Percentiles rank a stretch among this genome's conserved stretches.
Conservation (phyloP, 2,113 vertebrate genomes). For the Myotis davidii region DNA sequence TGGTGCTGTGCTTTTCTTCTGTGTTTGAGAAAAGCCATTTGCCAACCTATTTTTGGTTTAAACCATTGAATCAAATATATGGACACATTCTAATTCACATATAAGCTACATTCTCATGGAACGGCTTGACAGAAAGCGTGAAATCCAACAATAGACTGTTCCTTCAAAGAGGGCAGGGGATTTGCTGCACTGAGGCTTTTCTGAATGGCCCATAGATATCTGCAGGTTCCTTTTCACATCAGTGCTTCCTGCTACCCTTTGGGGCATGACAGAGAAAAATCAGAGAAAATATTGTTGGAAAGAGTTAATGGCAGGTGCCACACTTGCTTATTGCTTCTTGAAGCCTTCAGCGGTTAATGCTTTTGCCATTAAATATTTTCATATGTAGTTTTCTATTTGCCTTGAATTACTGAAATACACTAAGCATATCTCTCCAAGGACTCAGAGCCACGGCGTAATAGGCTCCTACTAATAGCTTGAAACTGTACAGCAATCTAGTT, state of each 20-base stretch:
- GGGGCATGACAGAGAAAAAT: neutral
- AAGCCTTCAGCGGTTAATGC: conserved; percentile 79
- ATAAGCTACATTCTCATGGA: neutral
- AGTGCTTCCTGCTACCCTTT: neutral
- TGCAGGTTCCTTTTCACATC: neutral
- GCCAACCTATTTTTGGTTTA: conserved; percentile 46
- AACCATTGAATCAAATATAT: conserved; percentile 18
- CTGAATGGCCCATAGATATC: neutral
- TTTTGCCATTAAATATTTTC: conserved; percentile 88
- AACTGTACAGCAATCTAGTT: conserved; percentile 88
- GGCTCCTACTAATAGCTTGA: conserved; percentile 88
- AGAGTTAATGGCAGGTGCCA: conserved; percentile 76
- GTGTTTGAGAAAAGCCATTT: conserved; percentile 51
- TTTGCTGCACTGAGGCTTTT: neutral
- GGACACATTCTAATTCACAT: conserved; percentile 55
- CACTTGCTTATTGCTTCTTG: conserved; percentile 65
- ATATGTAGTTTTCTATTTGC: conserved; percentile 87
- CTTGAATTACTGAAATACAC: conserved; percentile 90
- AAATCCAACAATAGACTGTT: neutral
- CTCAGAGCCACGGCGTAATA: conserved; percentile 81
- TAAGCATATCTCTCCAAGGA: conserved; percentile 87
- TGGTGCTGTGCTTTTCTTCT: neutral
- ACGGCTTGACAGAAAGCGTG: neutral
- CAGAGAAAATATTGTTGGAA: conserved; percentile 59
- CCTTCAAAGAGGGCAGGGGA: neutral